Evolutionary conservation across 2,113 vertebrate genomes (phyloP).

Genomic region (Tachysurus vachellii): DNA sequence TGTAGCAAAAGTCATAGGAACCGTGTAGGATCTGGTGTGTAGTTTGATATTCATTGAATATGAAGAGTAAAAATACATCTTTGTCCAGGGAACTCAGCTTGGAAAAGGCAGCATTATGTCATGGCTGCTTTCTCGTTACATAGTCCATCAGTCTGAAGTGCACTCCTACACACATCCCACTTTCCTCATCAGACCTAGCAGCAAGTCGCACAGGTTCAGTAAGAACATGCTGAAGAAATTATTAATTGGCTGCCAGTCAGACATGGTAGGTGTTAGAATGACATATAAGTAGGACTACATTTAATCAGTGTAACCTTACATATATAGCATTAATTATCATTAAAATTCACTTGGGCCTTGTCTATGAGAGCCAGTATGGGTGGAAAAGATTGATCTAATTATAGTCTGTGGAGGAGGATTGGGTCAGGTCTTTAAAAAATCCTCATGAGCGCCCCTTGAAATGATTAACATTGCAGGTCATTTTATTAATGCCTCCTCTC

Average conservation of each 20-base stretch:
- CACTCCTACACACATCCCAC: neutral
- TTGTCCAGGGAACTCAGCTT: neutral
- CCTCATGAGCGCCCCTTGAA: constrained; percentile 1
- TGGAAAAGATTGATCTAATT: constrained; percentile 20
- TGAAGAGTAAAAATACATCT: neutral
- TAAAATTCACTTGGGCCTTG: constrained; percentile 8
- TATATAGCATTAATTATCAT: constrained; percentile 34
- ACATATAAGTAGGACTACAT: neutral
- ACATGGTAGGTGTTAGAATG: constrained; percentile 15
- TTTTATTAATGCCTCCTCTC: constrained; percentile 8
- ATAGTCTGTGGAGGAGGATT: constrained; percentile 26
- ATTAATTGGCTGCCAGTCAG: constrained; percentile 14
- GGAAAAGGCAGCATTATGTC: neutral
- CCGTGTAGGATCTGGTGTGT: neutral
- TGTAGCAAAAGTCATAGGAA: neutral
- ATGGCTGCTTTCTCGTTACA: neutral
- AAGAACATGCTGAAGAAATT: neutral
- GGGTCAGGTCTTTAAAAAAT: constrained; percentile 10
- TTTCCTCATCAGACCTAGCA: constrained; percentile 6
- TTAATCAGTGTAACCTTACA: neutral
- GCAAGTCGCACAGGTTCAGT: constrained; percentile 2
- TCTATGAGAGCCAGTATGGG: constrained; percentile 7
- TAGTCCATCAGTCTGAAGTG: neutral
- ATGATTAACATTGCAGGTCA: neutral
- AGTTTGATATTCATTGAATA: neutral